A percentile compares a stretch with the other conserved stretches of the same genome.
These are phyloP conservation scores for Ursus arctos DNA, from an alignment of 2,113 vertebrate genomes.

Conservation along the genomic window DNA sequence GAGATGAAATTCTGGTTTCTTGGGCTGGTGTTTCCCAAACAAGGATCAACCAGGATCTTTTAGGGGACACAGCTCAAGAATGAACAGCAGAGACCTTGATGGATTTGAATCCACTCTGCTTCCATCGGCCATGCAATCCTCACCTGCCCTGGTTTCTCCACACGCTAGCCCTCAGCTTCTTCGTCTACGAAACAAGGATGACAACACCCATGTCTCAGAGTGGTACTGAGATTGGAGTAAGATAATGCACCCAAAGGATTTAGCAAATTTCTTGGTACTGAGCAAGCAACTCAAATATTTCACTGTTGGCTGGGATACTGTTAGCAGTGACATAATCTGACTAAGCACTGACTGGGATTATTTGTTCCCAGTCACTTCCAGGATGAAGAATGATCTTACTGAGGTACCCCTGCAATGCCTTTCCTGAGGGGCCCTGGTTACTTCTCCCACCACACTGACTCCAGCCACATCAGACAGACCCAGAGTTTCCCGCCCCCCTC, in stretches of 20 bases:
- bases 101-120: background rate
- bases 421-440: background rate
- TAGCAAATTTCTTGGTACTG: background rate
- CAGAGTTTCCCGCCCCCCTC: background rate
- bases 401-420: fast-evolving
- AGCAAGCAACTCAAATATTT: background rate
- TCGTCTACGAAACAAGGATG: background rate
- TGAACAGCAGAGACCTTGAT: fast-evolving
- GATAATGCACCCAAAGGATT: fast-evolving
- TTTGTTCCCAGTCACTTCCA: background rate
- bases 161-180: background rate
- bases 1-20: background rate
- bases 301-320: fast-evolving
- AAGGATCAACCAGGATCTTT: background rate
- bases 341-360: background rate
- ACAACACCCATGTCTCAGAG: fast-evolving
- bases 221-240: too few species aligned
- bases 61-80: background rate
- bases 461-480: too few species aligned
- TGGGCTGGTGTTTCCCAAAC: background rate
- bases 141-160: too few species aligned
- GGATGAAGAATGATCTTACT: background rate
- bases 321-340: background rate
- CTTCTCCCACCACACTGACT: background rate
- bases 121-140: fast-evolving